Conservation (phyloP, 2,888 invertebrate species). For the Lithophane leautieri region DNA sequence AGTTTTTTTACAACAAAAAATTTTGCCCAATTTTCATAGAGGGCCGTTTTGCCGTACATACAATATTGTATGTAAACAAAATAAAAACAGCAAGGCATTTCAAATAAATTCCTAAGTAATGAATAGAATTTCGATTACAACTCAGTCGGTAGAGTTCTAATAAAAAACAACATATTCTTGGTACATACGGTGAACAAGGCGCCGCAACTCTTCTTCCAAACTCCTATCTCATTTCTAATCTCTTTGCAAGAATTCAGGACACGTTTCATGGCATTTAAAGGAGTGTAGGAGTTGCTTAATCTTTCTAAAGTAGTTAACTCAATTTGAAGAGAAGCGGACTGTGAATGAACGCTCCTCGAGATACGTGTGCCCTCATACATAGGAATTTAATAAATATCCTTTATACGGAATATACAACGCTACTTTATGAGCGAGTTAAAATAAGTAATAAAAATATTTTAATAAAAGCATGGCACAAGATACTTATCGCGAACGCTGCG, state of each 20-base stretch:
- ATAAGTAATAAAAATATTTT: slow-evolving; percentile 55
- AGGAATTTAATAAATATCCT: slow-evolving; percentile 58
- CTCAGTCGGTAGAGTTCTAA: neutral
- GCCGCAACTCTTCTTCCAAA: slow-evolving; percentile 41
- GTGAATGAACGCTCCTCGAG: slow-evolving; percentile 48
- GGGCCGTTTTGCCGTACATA: no score
- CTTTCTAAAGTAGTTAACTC: slow-evolving; percentile 69
- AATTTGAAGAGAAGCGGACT: slow-evolving; percentile 60
- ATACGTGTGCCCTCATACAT: slow-evolving; percentile 57
- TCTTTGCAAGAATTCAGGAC: slow-evolving; percentile 64
- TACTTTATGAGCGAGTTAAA: slow-evolving; percentile 44
- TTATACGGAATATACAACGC: slow-evolving; percentile 23
- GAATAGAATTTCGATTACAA: neutral
- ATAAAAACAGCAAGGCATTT: neutral
- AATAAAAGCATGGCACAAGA: slow-evolving; percentile 45
- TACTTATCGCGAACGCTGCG: slow-evolving; percentile 45
- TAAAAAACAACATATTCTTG: neutral
- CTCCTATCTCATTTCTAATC: slow-evolving; percentile 65
- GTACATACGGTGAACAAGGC: slow-evolving; percentile 17
- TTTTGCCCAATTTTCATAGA: no score
- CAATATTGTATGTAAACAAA: no score
- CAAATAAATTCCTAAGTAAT: neutral
- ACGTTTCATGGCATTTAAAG: slow-evolving; percentile 68
- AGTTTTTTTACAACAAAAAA: no score
- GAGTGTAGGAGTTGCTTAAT: slow-evolving; percentile 65